Percentiles rank a stretch among this genome's conserved stretches.
phyloP scores from a whole-genome alignment of 2,797 vertebrate species.

The Arctocebus calabarensis region DNA sequence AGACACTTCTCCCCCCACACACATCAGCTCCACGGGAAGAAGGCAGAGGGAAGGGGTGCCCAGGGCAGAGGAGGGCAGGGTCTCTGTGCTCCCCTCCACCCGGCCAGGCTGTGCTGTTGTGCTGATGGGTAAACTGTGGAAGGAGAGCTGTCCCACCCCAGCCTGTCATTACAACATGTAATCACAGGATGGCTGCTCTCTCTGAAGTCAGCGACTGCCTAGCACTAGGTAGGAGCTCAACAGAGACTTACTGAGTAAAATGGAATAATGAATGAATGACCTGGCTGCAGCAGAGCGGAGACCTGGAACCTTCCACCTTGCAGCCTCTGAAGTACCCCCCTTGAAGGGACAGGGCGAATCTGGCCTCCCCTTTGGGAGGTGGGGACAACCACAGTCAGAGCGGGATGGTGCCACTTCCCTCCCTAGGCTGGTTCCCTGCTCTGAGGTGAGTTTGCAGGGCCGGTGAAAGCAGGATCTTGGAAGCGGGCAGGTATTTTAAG shows the following conservation, averaged over 20 bases:
- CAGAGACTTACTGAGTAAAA: neutral
- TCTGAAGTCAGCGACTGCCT: neutral
- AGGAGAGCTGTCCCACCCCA: neutral
- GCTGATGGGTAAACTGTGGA: accelerated
- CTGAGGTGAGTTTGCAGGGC: neutral
- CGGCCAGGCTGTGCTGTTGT: too few relatives aligned
- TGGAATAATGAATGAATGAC: neutral
- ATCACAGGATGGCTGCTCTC: neutral
- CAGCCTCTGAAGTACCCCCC: accelerated
- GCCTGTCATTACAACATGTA: neutral
- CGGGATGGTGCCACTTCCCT: neutral
- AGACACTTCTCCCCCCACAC: neutral
- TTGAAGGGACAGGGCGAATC: neutral
- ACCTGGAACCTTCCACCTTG: accelerated
- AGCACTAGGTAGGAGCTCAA: neutral
- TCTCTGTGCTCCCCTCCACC: neutral
- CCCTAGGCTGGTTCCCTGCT: neutral
- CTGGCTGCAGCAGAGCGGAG: too few relatives aligned
- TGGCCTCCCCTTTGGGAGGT: neutral
- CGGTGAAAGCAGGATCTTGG: neutral
- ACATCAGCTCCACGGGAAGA: neutral
- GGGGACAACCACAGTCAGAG: neutral
- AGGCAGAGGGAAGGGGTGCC: neutral
- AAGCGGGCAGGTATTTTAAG: neutral
- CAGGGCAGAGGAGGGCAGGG: too few relatives aligned